A percentile compares a stretch with the other conserved stretches of the same genome.
Evolutionary conservation across 92 coral and sea anemone species (phyloP).

Genomic region (Porites cylindrica): DNA sequence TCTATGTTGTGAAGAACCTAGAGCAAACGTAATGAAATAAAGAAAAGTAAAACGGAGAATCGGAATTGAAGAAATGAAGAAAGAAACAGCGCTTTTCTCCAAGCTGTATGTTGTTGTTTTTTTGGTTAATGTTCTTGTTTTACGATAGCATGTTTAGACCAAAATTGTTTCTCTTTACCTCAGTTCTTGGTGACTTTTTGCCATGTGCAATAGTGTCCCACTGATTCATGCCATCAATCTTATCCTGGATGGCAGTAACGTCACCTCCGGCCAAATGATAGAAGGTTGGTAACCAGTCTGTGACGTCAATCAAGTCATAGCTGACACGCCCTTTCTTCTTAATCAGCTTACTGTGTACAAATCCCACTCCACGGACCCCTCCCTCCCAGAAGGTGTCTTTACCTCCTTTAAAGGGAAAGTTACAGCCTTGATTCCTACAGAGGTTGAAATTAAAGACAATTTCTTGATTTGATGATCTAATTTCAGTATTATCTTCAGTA

Average conservation of each 20-base stretch:
- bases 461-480: not conserved
- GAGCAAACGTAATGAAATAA: not conserved
- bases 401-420: conserved; percentile 96
- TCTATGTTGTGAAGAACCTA: conserved; percentile 91
- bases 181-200: conserved; percentile 82
- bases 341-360: conserved; percentile 90
- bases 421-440: conserved; percentile 95
- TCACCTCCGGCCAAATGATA: conserved; percentile 98
- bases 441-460: no score
- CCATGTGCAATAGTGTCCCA: conserved; percentile 93
- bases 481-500: no score
- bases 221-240: conserved; percentile 91
- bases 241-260: conserved; percentile 74
- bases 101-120: not conserved
- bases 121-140: not conserved
- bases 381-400: conserved; percentile 99
- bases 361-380: conserved; percentile 98
- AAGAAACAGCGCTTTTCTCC: not conserved
- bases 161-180: conserved; percentile 39
- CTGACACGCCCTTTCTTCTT: conserved; percentile 90
- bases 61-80: not conserved
- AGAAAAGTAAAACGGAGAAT: not conserved
- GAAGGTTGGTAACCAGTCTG: conserved; percentile 99
- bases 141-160: not conserved
- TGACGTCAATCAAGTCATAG: conserved; percentile 90